These are phyloP conservation scores for Drosophila grimshawi DNA, from an alignment of 1,140 invertebrate genomes.

Conservation along the genomic window DNA sequence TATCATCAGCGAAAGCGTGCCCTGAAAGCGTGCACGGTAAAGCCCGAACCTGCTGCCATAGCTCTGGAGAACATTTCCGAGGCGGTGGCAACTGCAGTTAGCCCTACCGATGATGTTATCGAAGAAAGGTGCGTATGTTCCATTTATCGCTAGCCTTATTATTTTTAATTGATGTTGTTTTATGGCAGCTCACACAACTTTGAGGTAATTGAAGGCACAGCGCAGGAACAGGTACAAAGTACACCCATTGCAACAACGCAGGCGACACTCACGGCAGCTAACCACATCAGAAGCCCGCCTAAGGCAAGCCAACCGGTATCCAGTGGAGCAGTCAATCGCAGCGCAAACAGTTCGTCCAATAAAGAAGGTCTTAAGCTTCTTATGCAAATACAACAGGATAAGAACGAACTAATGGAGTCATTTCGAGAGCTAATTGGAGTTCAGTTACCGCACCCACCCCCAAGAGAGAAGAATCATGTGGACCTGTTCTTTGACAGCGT, in stretches of 20 bases:
- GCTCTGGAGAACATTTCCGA: slow-evolving; percentile 2
- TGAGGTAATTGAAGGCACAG: not conserved
- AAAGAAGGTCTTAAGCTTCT: slow-evolving; percentile 73
- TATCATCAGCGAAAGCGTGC: slow-evolving; percentile 64
- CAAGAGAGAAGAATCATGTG: slow-evolving; percentile 73
- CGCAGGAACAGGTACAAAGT: not conserved
- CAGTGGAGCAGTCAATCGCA: slow-evolving; percentile 1
- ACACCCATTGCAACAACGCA: not conserved
- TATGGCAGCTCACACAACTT: slow-evolving; percentile 14
- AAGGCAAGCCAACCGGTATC: not conserved
- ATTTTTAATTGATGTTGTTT: not conserved
- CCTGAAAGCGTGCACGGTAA: slow-evolving; percentile 9
- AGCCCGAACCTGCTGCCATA: slow-evolving; percentile 9
- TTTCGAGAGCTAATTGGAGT: slow-evolving; percentile 74
- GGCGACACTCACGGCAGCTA: not conserved
- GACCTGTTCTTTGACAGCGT: slow-evolving; percentile 82
- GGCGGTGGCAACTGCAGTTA: not conserved
- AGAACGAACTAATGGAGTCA: slow-evolving; percentile 78
- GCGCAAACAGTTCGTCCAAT: slow-evolving; percentile 29
- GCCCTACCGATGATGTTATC: not conserved
- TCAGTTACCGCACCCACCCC: slow-evolving; percentile 35
- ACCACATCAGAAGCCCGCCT: not conserved
- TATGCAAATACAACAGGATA: slow-evolving; percentile 82
- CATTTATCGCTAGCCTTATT: not conserved
- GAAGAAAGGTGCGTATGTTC: slow-evolving; percentile 22